These are phyloP conservation scores for Sisyra nigra DNA, from an alignment of 2,888 invertebrate species.

Conservation along the genomic window DNA sequence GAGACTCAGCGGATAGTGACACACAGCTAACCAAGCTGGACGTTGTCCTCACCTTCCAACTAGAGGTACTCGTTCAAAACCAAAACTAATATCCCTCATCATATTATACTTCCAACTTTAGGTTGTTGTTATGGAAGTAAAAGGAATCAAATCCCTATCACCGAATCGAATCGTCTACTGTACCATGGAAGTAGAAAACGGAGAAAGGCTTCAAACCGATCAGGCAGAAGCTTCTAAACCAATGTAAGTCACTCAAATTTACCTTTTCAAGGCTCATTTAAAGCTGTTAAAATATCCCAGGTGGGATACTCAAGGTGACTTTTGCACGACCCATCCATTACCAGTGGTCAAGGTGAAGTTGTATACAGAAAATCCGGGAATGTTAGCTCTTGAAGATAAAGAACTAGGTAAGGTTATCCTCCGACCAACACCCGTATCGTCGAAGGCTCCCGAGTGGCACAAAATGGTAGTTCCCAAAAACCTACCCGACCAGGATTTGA, in stretches of 20 bases:
- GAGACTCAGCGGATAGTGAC: slow-evolving; percentile 89
- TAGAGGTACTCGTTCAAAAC: slow-evolving; percentile 54
- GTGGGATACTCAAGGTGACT: slow-evolving; percentile 99
- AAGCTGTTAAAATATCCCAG: too few relatives aligned
- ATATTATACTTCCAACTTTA: too few relatives aligned
- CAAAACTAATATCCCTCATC: too few relatives aligned
- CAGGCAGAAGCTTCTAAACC: slow-evolving; percentile 99
- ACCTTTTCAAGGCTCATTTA: too few relatives aligned
- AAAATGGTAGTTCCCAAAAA: slow-evolving; percentile 93
- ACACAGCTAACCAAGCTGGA: slow-evolving; percentile 95
- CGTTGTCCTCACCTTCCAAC: slow-evolving; percentile 90
- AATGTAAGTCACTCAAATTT: slow-evolving; percentile 40
- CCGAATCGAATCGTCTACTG: slow-evolving; percentile 98
- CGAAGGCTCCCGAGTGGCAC: slow-evolving; percentile 95
- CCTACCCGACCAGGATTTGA: slow-evolving; percentile 85
- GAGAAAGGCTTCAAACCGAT: slow-evolving; percentile 97
- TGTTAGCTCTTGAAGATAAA: slow-evolving; percentile 96
- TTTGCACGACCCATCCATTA: slow-evolving; percentile 92
- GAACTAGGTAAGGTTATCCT: slow-evolving; percentile 88
- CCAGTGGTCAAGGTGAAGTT: slow-evolving; percentile 96
- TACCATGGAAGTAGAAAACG: slow-evolving; percentile 99
- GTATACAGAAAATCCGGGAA: slow-evolving; percentile 93
- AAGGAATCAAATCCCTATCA: slow-evolving; percentile 90
- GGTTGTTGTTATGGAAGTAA: slow-evolving; percentile 99
- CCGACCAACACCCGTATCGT: slow-evolving; percentile 73